These are phyloP conservation scores for Sceloporus undulatus DNA, from an alignment of 2,113 vertebrate species.

Conservation along the genomic window DNA sequence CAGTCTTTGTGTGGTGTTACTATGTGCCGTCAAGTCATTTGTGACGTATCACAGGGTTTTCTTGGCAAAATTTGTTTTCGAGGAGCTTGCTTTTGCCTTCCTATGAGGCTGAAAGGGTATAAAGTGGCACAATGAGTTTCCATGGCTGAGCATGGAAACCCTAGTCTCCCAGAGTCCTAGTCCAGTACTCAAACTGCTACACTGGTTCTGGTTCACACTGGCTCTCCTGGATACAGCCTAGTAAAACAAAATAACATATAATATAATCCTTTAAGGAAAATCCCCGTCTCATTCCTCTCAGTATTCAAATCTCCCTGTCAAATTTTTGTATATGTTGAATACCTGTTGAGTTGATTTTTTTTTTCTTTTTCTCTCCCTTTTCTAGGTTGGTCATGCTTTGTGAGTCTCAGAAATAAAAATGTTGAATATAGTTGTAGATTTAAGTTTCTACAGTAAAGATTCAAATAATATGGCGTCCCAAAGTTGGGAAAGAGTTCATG, in stretches of 20 bases:
- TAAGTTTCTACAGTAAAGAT: not conserved
- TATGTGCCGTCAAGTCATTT: too few species aligned
- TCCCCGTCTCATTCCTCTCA: too few species aligned
- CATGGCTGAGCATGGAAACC: too few species aligned
- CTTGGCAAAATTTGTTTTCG: too few species aligned
- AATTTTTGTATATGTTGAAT: not conserved
- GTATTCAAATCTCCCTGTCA: not conserved
- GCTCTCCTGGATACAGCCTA: not conserved
- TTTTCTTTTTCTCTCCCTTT: not conserved
- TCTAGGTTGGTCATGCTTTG: not conserved
- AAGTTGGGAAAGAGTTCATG: constrained; percentile 5
- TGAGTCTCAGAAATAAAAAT: constrained; percentile 5
- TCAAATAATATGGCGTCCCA: not conserved
- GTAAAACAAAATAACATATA: not conserved
- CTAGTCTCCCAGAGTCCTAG: too few species aligned
- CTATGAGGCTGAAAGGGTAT: too few species aligned
- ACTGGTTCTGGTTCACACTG: too few species aligned
- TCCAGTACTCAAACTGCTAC: too few species aligned
- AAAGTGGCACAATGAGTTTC: too few species aligned
- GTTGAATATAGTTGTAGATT: constrained; percentile 4
- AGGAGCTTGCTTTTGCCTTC: too few species aligned
- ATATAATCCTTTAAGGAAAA: not conserved
- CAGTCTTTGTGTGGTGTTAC: too few species aligned
- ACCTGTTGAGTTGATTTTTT: not conserved
- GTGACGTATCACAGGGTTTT: too few species aligned